Conservation (phyloP, 2,113 vertebrate genomes). For the Cariama cristata region DNA sequence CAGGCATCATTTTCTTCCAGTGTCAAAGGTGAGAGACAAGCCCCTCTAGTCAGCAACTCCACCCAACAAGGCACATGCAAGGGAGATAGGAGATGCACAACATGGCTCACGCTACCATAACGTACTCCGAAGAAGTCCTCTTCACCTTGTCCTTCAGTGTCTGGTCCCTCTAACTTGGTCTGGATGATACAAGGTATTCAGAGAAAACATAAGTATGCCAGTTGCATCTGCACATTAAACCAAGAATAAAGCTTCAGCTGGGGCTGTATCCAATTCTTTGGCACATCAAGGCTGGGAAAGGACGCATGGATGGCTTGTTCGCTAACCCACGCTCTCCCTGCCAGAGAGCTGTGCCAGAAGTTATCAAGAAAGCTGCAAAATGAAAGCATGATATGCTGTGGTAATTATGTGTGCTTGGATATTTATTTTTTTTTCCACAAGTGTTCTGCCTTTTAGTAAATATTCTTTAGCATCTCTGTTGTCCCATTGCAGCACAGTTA, state of each 20-base stretch:
- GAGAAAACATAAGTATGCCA: not conserved
- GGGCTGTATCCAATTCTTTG: constrained; percentile 17
- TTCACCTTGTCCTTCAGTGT: not conserved
- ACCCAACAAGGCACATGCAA: rapidly evolving
- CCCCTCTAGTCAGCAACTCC: not conserved
- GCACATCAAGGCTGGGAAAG: constrained; percentile 6
- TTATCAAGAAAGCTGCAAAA: constrained; percentile 53
- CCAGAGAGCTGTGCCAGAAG: constrained; percentile 61
- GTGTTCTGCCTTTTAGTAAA: constrained; percentile 48
- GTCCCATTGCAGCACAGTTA: not conserved
- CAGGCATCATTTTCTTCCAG: not conserved
- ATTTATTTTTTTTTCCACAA: not conserved
- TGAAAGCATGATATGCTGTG: constrained; percentile 34
- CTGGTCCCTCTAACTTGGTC: not conserved
- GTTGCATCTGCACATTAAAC: not conserved
- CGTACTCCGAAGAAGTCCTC: not conserved
- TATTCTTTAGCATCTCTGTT: not conserved
- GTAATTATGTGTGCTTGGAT: constrained; percentile 44
- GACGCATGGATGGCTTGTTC: constrained; percentile 1
- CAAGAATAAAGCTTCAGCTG: constrained; percentile 13
- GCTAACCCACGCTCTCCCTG: constrained; percentile 14
- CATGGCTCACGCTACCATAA: rapidly evolving
- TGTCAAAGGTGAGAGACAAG: not conserved
- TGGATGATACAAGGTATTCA: not conserved
- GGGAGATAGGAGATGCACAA: not conserved